Conservation (phyloP, 2,888 invertebrate genomes). For the Calliphora vomitoria region DNA sequence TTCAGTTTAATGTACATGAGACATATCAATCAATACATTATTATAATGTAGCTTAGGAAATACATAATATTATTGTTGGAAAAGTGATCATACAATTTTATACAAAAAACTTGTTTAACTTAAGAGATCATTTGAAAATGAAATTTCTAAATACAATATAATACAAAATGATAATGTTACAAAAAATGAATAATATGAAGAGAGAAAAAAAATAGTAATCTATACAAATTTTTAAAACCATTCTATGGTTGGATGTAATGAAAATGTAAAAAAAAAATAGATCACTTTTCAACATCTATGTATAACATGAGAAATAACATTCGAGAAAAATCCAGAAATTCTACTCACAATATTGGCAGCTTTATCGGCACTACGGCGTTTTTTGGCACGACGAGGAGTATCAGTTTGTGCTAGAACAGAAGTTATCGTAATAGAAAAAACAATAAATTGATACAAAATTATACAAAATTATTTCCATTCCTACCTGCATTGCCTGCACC, state of each 20-base stretch:
- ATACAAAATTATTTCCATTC: not conserved
- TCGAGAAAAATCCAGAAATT: constrained; percentile 75
- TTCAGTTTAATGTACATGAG: constrained; percentile 61
- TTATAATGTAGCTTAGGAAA: constrained; percentile 14
- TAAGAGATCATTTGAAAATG: constrained; percentile 17
- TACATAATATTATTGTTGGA: constrained; percentile 65
- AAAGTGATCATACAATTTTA: constrained; percentile 75
- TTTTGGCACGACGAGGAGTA: constrained; percentile 85
- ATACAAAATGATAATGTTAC: constrained; percentile 7
- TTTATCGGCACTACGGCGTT: constrained; percentile 88
- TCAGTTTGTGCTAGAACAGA: constrained; percentile 81
- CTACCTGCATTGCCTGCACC: constrained; percentile 71
- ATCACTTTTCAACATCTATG: constrained; percentile 78
- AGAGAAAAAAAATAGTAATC: constrained; percentile 3
- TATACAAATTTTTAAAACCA: constrained; percentile 33
- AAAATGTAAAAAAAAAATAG: constrained; percentile 13
- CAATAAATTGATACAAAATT: not conserved
- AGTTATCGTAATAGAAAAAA: not conserved
- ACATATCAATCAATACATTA: constrained; percentile 51
- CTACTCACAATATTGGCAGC: constrained; percentile 87
- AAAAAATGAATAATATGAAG: constrained; percentile 37
- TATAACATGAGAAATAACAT: constrained; percentile 73
- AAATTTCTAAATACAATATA: constrained; percentile 35
- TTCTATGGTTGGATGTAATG: constrained; percentile 24
- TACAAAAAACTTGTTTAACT: constrained; percentile 15